phyloP scores from a whole-genome alignment of 2,113 vertebrate species.

The Phyllopteryx taeniolatus region DNA sequence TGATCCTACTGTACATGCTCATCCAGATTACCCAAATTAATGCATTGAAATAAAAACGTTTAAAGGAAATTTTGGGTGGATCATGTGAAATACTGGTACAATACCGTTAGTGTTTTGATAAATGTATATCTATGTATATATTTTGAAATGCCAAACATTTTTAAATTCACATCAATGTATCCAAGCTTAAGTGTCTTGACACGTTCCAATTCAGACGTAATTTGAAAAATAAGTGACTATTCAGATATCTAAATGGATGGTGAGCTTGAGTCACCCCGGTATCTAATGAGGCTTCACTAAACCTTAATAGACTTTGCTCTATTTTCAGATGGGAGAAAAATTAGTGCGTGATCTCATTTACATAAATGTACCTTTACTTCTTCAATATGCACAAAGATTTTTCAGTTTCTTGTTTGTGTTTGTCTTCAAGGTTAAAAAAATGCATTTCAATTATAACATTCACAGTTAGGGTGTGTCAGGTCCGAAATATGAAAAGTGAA shows the following conservation, averaged over 20 bases:
- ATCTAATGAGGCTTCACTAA: constrained; percentile 50
- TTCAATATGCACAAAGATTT: constrained; percentile 5
- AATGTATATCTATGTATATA: no score
- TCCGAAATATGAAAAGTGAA: not conserved
- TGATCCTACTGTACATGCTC: not conserved
- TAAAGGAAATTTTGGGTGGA: no score
- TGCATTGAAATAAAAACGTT: not conserved
- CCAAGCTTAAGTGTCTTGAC: not conserved
- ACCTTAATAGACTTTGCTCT: constrained; percentile 38
- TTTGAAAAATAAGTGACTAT: constrained; percentile 2
- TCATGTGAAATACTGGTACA: no score
- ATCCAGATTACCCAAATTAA: not conserved
- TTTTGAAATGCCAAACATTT: not conserved
- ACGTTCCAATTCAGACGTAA: not conserved
- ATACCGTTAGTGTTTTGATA: no score
- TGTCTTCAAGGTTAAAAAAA: not conserved
- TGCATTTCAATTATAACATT: not conserved
- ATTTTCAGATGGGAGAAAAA: constrained; percentile 18
- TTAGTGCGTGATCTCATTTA: constrained; percentile 19
- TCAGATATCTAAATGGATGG: not conserved
- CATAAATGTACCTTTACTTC: constrained; percentile 5
- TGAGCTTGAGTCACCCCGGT: constrained; percentile 23
- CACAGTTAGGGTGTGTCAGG: not conserved
- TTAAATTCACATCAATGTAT: not conserved
- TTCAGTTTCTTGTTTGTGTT: not conserved